phyloP scores from a whole-genome alignment of 2,797 vertebrate species.

The Picus viridis region DNA sequence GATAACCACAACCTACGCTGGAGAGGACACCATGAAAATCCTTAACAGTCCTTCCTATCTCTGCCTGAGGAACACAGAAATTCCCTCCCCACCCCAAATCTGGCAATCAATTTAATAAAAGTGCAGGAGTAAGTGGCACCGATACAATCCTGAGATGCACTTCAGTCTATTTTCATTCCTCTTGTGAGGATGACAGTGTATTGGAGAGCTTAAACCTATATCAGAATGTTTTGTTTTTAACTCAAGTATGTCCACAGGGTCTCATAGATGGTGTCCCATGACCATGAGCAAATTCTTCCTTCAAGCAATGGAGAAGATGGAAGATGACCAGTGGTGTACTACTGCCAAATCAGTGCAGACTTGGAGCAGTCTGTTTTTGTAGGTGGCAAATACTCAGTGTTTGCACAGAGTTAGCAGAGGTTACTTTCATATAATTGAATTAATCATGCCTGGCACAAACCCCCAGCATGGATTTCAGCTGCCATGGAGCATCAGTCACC shows the following conservation, averaged over 20 bases:
- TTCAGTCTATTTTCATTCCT: background rate
- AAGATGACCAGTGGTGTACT: background rate
- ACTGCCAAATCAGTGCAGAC: background rate
- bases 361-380: background rate
- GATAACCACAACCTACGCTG: background rate
- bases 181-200: background rate
- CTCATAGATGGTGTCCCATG: background rate
- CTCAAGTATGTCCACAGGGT: background rate
- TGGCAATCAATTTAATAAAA: rapidly evolving
- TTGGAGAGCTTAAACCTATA: background rate
- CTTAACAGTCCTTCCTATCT: background rate
- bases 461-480: background rate
- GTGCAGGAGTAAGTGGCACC: background rate
- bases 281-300: background rate
- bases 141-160: rapidly evolving
- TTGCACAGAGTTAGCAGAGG: background rate
- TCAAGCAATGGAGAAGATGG: background rate
- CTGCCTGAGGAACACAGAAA: background rate
- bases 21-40: background rate
- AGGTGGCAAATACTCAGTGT: background rate
- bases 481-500: background rate
- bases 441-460: background rate
- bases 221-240: background rate
- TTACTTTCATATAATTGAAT: background rate
- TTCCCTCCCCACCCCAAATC: background rate